phyloP scores from a whole-genome alignment of 2,113 vertebrate genomes.

The Agapornis roseicollis region DNA sequence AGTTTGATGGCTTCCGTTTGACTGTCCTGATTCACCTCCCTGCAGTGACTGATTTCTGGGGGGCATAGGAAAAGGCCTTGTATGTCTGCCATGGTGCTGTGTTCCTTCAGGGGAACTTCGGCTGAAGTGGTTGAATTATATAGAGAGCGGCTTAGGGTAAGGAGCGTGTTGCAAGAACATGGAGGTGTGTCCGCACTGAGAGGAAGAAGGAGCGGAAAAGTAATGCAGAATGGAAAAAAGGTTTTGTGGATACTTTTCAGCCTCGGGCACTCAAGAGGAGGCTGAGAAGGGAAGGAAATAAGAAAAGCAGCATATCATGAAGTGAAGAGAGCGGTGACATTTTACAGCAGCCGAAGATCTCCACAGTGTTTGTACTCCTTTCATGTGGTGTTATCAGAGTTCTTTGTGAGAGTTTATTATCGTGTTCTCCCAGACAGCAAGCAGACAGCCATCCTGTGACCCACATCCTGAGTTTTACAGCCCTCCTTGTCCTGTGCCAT shows the following conservation, averaged over 20 bases:
- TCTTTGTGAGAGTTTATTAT: conserved; percentile 37
- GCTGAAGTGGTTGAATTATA: background rate
- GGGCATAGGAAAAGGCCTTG: background rate
- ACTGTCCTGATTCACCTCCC: background rate
- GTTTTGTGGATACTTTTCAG: background rate
- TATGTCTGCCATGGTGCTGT: background rate
- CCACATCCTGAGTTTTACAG: conserved; percentile 62
- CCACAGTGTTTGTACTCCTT: conserved; percentile 33
- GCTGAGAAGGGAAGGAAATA: conserved; percentile 18
- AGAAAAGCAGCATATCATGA: background rate
- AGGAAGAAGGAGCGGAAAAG: background rate
- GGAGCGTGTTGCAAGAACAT: background rate
- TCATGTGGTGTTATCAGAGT: conserved; percentile 57
- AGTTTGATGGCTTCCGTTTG: background rate
- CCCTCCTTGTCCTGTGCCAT: conserved; percentile 46
- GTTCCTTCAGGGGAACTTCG: background rate
- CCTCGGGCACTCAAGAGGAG: background rate
- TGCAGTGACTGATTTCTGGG: background rate
- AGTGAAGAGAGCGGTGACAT: background rate
- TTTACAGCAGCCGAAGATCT: conserved; percentile 11
- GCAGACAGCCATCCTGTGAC: conserved; percentile 62
- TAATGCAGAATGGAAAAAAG: background rate
- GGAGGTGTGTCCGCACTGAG: background rate
- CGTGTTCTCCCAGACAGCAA: conserved; percentile 31
- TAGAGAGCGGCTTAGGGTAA: background rate